These are phyloP conservation scores for Gryon sp. DNA, from an alignment of 1,140 invertebrate species.

Conservation along the genomic window DNA sequence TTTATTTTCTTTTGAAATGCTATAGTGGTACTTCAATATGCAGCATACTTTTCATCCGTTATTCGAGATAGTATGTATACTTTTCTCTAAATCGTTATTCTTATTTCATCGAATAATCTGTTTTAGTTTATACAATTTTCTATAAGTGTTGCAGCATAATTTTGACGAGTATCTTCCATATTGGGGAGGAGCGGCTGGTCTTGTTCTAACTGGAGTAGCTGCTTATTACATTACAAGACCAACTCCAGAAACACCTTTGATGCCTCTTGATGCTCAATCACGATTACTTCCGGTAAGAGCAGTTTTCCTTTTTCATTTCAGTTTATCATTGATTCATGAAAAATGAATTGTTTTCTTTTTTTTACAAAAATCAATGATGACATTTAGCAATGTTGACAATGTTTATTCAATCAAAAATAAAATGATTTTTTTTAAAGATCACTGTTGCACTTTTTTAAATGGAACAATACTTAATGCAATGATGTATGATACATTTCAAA, in stretches of 20 bases:
- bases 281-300: conserved; percentile 83
- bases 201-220: conserved; percentile 87
- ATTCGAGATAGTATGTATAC: conserved; percentile 44
- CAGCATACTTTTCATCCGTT: conserved; percentile 49
- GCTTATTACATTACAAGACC: conserved; percentile 86
- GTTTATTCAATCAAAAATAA: too few species aligned
- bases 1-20: too few species aligned
- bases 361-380: too few species aligned
- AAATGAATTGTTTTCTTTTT: neutral
- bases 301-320: neutral
- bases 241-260: conserved; percentile 86
- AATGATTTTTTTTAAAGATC: too few species aligned
- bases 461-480: too few species aligned
- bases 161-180: conserved; percentile 88
- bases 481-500: too few species aligned
- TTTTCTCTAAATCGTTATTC: too few species aligned
- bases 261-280: conserved; percentile 87
- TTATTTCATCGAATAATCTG: too few species aligned
- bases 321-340: too few species aligned
- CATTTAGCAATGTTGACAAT: too few species aligned
- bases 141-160: conserved; percentile 74
- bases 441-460: too few species aligned
- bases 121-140: neutral
- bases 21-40: conserved; percentile 47
- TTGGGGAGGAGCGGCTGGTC: conserved; percentile 86